Conservation (phyloP, 1,140 invertebrate species). For the Eupristina koningsbergeri region DNA sequence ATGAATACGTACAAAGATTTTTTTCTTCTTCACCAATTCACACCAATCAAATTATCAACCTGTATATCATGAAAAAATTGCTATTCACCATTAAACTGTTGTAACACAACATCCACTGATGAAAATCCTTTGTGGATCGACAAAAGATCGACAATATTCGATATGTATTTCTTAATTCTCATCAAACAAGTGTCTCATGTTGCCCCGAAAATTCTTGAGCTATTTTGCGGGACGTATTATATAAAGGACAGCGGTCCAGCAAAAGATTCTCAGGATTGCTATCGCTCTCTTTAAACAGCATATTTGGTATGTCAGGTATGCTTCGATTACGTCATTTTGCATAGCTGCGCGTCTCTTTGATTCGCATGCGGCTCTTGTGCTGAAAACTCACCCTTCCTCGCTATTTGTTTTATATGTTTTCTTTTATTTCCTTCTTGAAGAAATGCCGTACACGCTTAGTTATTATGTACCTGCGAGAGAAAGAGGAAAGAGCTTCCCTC, state of each 20-base stretch:
- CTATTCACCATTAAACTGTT: neutral
- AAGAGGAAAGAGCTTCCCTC: too few species aligned
- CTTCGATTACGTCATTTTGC: conserved; percentile 37
- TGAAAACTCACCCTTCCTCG: conserved; percentile 12
- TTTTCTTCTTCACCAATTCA: too few species aligned
- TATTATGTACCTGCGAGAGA: neutral
- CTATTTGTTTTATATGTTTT: neutral
- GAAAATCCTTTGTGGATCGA: neutral
- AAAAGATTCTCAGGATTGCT: conserved; percentile 36
- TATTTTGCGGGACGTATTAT: conserved; percentile 5
- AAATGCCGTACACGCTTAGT: neutral
- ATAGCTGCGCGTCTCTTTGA: conserved; percentile 23
- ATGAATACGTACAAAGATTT: too few species aligned
- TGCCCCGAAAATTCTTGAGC: conserved; percentile 36
- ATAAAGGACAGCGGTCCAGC: neutral
- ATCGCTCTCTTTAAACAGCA: conserved; percentile 11
- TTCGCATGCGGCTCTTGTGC: conserved; percentile 29
- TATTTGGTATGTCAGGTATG: conserved; percentile 29
- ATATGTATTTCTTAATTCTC: conserved; percentile 4
- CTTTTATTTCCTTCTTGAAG: conserved; percentile 4
- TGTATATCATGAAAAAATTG: neutral
- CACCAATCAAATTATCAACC: too few species aligned
- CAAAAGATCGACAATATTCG: neutral
- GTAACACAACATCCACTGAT: neutral
- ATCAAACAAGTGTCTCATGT: conserved; percentile 41